Evolutionary conservation across 1,140 invertebrate genomes (phyloP), one percentile per base, ranked within the genome.

Genomic region (Drosophila ficusphila): DNA sequence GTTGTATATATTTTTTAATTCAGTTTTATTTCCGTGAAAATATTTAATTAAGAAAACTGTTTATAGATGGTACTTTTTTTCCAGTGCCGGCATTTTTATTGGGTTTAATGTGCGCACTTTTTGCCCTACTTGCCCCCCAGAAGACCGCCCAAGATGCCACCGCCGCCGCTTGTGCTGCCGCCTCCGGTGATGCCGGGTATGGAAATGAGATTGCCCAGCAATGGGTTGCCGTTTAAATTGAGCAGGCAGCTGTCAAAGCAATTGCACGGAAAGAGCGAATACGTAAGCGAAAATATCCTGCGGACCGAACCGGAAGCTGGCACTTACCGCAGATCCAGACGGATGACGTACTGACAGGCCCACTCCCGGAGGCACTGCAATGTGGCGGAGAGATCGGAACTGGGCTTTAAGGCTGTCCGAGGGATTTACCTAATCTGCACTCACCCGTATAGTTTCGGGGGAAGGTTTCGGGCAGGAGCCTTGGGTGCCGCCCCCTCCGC

Each of bases 241-340:
- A 86, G 73, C 46, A 88, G 78, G 54, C 82, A 88, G 48, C 82
- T 88, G 64, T 71, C 64, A 65, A 64, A 34, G 56, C 52, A 68
- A 64, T 57, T 41, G 64, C 25, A 41, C 38, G 14, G 23, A 36
- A 36, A 39, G 41, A 48, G 25, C 53, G 19, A 39, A 51, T 65
- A 46, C 44, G 44, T 56, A 29, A 62, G 33, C 11, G 6, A 14
- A n/a, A 31, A 11, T 19, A 48, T 29, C 34, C 31, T n/a, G n/a
- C 3, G 58, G 23, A 33, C 34, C 31, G 36, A 65, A 38, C 27
- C 62, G 64, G 64, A 67, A 33, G 33, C 16, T 23, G 38, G 6
- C 49, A 57, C 82, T 88, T 82, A 88, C 82, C 82, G 83, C 57
- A 88, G 57, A 88, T 88, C 82, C 74, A 88, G 46, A 3, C 82